These are phyloP conservation scores for Doryteuthis pealeii DNA, from an alignment of 1,140 invertebrate species.

Conservation along the genomic window DNA sequence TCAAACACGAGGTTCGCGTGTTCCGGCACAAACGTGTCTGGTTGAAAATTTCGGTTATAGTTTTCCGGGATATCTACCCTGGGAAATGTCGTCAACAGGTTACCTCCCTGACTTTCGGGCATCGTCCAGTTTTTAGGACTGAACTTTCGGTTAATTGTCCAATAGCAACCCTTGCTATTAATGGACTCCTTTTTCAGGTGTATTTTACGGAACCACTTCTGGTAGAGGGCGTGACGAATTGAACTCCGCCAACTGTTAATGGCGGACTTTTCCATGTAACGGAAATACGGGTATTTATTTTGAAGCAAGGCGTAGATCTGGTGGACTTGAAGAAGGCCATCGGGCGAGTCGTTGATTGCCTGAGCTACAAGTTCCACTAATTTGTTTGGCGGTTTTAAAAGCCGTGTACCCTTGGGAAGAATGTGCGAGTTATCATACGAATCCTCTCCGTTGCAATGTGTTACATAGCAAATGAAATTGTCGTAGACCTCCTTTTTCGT, in stretches of 20 bases:
- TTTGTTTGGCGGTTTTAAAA: slow-evolving; percentile 45
- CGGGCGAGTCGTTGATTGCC: slow-evolving; percentile 44
- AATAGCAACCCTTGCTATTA: slow-evolving; percentile 46
- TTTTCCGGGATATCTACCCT: background rate
- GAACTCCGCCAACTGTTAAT: slow-evolving; percentile 52
- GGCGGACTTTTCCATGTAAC: slow-evolving; percentile 44
- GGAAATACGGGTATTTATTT: slow-evolving; percentile 31
- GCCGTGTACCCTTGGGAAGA: slow-evolving; percentile 40
- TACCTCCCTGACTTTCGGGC: slow-evolving; percentile 9
- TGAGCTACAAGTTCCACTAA: slow-evolving; percentile 48
- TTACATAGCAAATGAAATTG: slow-evolving; percentile 35
- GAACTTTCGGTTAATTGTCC: slow-evolving; percentile 38
- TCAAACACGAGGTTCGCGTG: too few species aligned
- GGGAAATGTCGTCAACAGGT: background rate
- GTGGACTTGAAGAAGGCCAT: slow-evolving; percentile 50
- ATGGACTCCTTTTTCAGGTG: slow-evolving; percentile 35
- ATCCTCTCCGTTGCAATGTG: slow-evolving; percentile 28
- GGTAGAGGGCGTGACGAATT: slow-evolving; percentile 50
- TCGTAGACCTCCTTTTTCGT: slow-evolving; percentile 30
- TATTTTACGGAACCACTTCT: slow-evolving; percentile 53
- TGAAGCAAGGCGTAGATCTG: slow-evolving; percentile 47
- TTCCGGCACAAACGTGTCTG: background rate
- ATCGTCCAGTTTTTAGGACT: slow-evolving; percentile 40
- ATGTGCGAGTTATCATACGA: slow-evolving; percentile 35
- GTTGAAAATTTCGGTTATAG: background rate